Evolutionary conservation across 1,140 invertebrate genomes (phyloP).

Genomic region (Hypothenemus hampei): DNA sequence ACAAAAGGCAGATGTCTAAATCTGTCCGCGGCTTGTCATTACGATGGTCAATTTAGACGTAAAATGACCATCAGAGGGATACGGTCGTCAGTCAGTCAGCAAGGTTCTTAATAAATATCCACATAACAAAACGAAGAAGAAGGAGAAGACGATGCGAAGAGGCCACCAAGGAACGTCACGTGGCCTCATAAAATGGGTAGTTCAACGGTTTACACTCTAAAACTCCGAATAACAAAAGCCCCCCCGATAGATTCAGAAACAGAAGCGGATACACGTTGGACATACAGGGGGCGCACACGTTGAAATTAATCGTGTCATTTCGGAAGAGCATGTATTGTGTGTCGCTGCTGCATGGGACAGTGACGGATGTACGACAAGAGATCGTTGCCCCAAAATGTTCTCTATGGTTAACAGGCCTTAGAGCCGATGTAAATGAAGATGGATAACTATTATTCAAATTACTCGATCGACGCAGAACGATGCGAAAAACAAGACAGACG

Average conservation of each 20-base stretch:
- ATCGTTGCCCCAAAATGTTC: constrained; percentile 15
- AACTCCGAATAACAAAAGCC: neutral
- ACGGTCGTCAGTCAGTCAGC: too few species aligned
- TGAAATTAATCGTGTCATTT: constrained; percentile 22
- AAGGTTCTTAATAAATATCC: constrained; percentile 7
- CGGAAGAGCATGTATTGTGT: constrained; percentile 20
- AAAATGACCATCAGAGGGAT: neutral
- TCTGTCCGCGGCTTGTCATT: constrained; percentile 10
- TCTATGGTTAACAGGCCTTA: constrained; percentile 11
- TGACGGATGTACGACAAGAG: constrained; percentile 15
- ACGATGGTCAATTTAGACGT: constrained; percentile 11
- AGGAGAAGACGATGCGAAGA: neutral
- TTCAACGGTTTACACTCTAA: neutral
- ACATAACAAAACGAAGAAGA: too few species aligned
- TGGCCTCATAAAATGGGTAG: constrained; percentile 4
- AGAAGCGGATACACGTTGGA: too few species aligned
- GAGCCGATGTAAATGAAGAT: constrained; percentile 22
- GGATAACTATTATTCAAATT: constrained; percentile 23
- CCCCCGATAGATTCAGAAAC: neutral
- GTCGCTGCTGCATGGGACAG: constrained; percentile 14
- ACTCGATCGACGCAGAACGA: constrained; percentile 17
- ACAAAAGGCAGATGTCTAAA: constrained; percentile 4
- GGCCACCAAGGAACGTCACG: constrained; percentile 7
- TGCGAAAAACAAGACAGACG: constrained; percentile 17
- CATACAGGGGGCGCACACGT: constrained; percentile 7